These are phyloP conservation scores for Nymphalis polychloros DNA, from an alignment of 2,888 invertebrate genomes.

Conservation along the genomic window DNA sequence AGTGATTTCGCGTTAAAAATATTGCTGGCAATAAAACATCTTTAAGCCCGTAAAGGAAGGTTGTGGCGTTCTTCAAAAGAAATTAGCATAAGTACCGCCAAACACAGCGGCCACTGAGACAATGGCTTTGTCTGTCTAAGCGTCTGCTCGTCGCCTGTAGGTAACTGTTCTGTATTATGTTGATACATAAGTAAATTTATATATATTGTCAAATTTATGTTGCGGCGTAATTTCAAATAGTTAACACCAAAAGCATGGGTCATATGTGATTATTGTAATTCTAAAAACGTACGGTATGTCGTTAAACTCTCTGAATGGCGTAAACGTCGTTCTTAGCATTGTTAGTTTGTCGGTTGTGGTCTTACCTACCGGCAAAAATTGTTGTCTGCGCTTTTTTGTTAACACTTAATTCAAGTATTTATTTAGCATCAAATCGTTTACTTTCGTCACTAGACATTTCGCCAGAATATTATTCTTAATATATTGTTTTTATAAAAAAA, in stretches of 20 bases:
- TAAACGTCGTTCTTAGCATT: conserved; percentile 46
- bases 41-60: conserved; percentile 62
- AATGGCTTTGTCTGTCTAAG: conserved; percentile 77
- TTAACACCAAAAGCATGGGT: conserved; percentile 51
- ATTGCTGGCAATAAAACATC: conserved; percentile 64
- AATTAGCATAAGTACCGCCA: conserved; percentile 77
- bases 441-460: too few species aligned
- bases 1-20: conserved; percentile 45
- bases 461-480: neutral
- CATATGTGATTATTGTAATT: conserved; percentile 44
- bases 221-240: conserved; percentile 58
- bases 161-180: conserved; percentile 58
- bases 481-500: neutral
- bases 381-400: conserved; percentile 13
- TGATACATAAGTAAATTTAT: conserved; percentile 39
- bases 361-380: conserved; percentile 36
- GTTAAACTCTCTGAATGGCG: conserved; percentile 45
- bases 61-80: conserved; percentile 67
- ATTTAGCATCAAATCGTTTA: too few species aligned
- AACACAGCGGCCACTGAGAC: conserved; percentile 65
- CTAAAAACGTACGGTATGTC: conserved; percentile 43
- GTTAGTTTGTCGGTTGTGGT: conserved; percentile 38
- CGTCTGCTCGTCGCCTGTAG: conserved; percentile 61
- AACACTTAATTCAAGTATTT: neutral
- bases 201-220: conserved; percentile 38